Evolutionary conservation across 53 echinoderm and acorn worm species (phyloP), one percentile per base, ranked within the genome.

Genomic region (Echinarachnius parma): DNA sequence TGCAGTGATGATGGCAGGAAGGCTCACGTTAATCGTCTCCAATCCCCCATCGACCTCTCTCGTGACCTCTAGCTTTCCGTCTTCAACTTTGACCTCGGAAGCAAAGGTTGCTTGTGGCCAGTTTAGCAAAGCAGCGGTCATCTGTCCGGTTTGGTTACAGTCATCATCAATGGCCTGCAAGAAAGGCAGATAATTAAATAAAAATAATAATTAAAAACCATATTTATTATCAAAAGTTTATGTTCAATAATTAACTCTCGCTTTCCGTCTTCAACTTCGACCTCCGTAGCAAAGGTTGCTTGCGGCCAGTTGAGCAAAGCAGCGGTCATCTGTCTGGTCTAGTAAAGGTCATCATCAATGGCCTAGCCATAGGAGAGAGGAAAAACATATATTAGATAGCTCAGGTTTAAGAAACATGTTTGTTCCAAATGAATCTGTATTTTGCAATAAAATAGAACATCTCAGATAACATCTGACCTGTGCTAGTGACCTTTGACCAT

Each of bases 321-420:
- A 3, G 95, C 95, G 0, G 89, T 87, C 95, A 94, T 94, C 76
- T 94, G 95, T n/a, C 95, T 90, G 0, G 95, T 94, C 61, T 94
- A 90, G 74, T 94, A 90, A 39, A 79, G 84, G 28, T 94, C 95
- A 27, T 78, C 90, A 65, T 94, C 95, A 33, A 94, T 94, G 55
- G 95, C 95, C 95, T 94, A n/a, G n/a, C n/a, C n/a, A n/a, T n/a
- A n/a, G n/a, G n/a, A n/a, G n/a, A n/a, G n/a, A n/a, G n/a, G n/a
- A n/a, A n/a, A n/a, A n/a, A n/a, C n/a, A n/a, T n/a, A n/a, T n/a
- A n/a, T n/a, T n/a, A n/a, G n/a, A n/a, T n/a, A n/a, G n/a, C n/a
- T n/a, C n/a, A n/a, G n/a, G n/a, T n/a, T n/a, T n/a, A n/a, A n/a
- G n/a, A n/a, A n/a, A n/a, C n/a, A n/a, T n/a, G n/a, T n/a, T n/a